phyloP scores from a whole-genome alignment of 2,888 invertebrate genomes.

The Geophilus truncorum region DNA sequence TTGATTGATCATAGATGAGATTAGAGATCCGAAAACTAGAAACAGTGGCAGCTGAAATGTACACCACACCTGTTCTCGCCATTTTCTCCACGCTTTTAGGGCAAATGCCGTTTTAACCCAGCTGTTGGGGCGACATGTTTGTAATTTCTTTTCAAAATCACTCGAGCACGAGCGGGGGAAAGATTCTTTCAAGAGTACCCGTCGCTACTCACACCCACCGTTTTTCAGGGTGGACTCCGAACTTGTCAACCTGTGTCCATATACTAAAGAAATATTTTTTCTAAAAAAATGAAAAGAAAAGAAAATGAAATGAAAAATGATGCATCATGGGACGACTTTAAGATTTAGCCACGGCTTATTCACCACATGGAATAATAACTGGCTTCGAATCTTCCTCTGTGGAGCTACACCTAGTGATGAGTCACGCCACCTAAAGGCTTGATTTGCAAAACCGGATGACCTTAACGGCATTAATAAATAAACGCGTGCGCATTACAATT shows the following conservation, averaged over 20 bases:
- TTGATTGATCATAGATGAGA: slow-evolving; percentile 18
- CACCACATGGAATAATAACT: slow-evolving; percentile 4
- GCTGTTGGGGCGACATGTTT: slow-evolving; percentile 14
- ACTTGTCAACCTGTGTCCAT: not conserved
- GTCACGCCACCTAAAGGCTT: slow-evolving; percentile 27
- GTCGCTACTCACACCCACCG: no score
- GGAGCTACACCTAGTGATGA: slow-evolving; percentile 10
- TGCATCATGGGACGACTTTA: not conserved
- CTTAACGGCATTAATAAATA: slow-evolving; percentile 18
- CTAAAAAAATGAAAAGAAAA: no score
- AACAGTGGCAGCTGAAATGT: not conserved
- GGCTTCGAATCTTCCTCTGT: not conserved
- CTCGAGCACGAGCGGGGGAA: not conserved
- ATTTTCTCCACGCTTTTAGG: slow-evolving; percentile 1
- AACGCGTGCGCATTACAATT: not conserved
- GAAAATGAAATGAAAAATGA: no score
- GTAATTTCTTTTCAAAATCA: slow-evolving; percentile 18
- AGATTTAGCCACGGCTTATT: not conserved
- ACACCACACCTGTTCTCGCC: not conserved
- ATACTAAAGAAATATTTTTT: no score
- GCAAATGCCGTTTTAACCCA: slow-evolving; percentile 2
- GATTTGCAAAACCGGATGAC: slow-evolving; percentile 24
- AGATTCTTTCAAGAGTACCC: not conserved
- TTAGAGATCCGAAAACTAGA: not conserved
- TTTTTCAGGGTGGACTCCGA: not conserved